Evolutionary conservation across 2,113 vertebrate genomes (phyloP).

Genomic region (Neoarius graeffei): DNA sequence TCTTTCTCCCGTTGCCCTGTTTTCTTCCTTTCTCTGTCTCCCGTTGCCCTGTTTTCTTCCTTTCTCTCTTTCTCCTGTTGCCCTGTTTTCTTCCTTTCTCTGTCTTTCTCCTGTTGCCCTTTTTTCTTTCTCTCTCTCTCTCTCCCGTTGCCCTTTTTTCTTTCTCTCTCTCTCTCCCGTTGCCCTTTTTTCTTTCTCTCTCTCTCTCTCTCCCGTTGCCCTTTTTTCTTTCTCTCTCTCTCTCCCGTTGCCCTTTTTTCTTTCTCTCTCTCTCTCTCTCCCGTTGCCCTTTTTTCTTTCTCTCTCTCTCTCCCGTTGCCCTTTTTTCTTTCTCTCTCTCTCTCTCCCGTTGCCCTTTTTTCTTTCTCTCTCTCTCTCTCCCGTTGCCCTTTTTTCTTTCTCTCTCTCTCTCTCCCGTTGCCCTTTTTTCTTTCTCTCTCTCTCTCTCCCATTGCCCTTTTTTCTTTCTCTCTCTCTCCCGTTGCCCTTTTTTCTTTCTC

Average conservation of each 20-base stretch:
- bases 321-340: neutral
- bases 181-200: no score
- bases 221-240: no score
- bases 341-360: neutral
- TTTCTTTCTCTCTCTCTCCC: neutral
- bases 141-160: no score
- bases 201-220: no score
- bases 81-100: no score
- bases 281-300: no score
- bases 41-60: fast-evolving
- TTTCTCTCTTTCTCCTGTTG: neutral
- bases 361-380: no score
- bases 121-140: neutral
- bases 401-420: neutral
- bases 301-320: neutral
- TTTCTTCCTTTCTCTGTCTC: neutral
- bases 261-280: no score
- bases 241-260: no score
- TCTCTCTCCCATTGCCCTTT: fast-evolving
- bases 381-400: neutral
- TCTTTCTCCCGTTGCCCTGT: no score
- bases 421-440: neutral
- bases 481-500: no score
- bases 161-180: no score
- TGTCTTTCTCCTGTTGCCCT: neutral